Percentiles rank a stretch among this genome's conserved stretches.
phyloP scores from a whole-genome alignment of 2,797 vertebrate genomes.

The Sandelia bainsii region DNA sequence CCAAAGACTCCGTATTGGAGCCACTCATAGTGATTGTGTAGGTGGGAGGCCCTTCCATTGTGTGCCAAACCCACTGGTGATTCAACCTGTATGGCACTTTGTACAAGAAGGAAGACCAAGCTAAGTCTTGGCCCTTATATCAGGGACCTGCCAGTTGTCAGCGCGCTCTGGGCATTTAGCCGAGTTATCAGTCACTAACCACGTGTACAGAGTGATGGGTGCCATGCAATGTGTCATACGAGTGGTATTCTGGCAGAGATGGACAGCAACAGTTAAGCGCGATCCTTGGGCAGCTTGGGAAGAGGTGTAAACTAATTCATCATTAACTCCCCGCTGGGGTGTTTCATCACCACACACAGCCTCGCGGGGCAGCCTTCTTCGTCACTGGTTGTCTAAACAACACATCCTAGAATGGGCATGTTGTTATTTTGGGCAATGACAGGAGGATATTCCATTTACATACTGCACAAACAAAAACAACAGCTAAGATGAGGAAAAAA shows the following conservation, averaged over 20 bases:
- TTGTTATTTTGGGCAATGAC: constrained; percentile 68
- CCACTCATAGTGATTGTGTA: constrained; percentile 43
- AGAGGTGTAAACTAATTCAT: constrained; percentile 70
- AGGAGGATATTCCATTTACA: constrained; percentile 59
- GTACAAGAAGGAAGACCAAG: constrained; percentile 40
- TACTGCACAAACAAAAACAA: constrained; percentile 63
- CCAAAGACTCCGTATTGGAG: constrained; percentile 39
- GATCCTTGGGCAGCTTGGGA: constrained; percentile 60
- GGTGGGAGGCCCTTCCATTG: constrained; percentile 52
- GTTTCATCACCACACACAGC: constrained; percentile 64
- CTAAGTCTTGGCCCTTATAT: constrained; percentile 21
- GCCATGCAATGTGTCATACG: constrained; percentile 41
- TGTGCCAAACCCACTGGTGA: constrained; percentile 62
- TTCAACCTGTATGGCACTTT: constrained; percentile 54
- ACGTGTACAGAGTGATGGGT: constrained; percentile 31
- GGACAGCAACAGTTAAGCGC: constrained; percentile 41
- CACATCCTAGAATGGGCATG: constrained; percentile 61
- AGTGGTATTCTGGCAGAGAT: constrained; percentile 40
- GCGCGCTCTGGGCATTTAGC: constrained; percentile 47
- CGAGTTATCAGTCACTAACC: constrained; percentile 50
- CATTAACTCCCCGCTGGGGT: constrained; percentile 65
- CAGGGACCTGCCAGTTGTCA: constrained; percentile 19
- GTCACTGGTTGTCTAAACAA: constrained; percentile 70
- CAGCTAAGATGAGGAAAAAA: constrained; percentile 24
- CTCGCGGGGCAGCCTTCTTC: constrained; percentile 57